Evolutionary conservation across 2,888 invertebrate genomes (phyloP).

Genomic region (Conops quadrifasciatus): DNA sequence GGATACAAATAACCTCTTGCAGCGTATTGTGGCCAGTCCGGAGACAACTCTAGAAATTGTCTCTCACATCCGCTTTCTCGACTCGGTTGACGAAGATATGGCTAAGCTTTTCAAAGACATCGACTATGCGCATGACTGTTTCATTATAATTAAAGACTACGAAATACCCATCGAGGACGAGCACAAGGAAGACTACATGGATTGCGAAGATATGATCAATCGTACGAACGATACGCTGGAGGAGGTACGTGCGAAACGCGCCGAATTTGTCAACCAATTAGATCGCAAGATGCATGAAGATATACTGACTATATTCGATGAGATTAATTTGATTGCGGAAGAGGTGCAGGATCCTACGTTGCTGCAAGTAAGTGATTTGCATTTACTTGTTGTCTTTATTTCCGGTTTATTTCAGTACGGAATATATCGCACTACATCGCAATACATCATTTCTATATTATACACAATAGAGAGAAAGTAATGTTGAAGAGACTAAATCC

Average conservation of each 20-base stretch:
- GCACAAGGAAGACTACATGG: constrained; percentile 68
- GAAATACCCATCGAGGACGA: constrained; percentile 77
- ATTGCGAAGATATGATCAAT: constrained; percentile 61
- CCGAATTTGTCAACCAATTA: constrained; percentile 75
- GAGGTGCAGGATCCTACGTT: constrained; percentile 69
- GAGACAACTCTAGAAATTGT: constrained; percentile 76
- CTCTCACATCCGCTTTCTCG: constrained; percentile 67
- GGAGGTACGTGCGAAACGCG: constrained; percentile 71
- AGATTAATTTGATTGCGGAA: constrained; percentile 77
- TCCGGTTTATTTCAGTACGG: too few species aligned
- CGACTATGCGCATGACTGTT: constrained; percentile 83
- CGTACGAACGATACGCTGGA: constrained; percentile 72
- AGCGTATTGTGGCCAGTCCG: constrained; percentile 74
- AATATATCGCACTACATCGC: too few species aligned
- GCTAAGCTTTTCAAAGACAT: constrained; percentile 76
- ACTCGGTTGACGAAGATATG: constrained; percentile 73
- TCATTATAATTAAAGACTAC: constrained; percentile 85
- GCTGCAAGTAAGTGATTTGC: constrained; percentile 53
- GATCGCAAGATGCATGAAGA: constrained; percentile 80
- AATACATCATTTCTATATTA: not conserved
- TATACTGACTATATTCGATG: constrained; percentile 75
- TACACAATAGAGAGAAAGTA: constrained; percentile 74
- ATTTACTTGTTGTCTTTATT: too few species aligned
- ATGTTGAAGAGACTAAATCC: constrained; percentile 72
- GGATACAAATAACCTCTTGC: constrained; percentile 68